phyloP scores from a whole-genome alignment of 2,797 vertebrate species.

The Squalus acanthias region DNA sequence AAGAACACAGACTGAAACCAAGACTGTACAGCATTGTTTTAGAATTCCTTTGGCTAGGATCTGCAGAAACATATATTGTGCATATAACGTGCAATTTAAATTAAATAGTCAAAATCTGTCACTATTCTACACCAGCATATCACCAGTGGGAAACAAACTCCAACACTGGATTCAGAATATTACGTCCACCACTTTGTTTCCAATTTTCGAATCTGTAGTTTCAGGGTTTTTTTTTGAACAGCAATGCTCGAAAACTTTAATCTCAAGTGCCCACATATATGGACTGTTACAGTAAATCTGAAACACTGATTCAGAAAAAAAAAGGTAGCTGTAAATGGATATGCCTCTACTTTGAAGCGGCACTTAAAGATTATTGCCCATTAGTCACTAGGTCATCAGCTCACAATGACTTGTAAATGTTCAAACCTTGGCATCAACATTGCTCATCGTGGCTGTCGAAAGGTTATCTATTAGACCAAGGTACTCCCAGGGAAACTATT shows the following conservation, averaged over 20 bases:
- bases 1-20: not conserved
- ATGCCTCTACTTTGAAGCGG: not conserved
- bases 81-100: not conserved
- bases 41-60: not conserved
- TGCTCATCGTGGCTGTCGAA: not conserved
- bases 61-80: not conserved
- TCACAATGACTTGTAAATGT: not conserved
- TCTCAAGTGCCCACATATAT: not conserved
- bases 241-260: not conserved
- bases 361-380: not conserved
- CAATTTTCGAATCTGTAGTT: not conserved
- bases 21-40: not conserved
- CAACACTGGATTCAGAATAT: not conserved
- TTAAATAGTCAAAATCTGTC: not conserved
- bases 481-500: not conserved
- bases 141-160: not conserved
- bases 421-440: not conserved
- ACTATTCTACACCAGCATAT: not conserved
- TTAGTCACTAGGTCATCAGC: not conserved
- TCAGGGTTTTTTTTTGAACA: not conserved
- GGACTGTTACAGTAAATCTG: not conserved
- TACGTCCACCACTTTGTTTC: not conserved
- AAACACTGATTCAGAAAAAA: not conserved
- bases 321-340: not conserved
- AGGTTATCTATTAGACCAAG: not conserved